These are phyloP conservation scores for Caenorhabditis auriculariae DNA, from an alignment of 2,888 invertebrate genomes.

Conservation along the genomic window DNA sequence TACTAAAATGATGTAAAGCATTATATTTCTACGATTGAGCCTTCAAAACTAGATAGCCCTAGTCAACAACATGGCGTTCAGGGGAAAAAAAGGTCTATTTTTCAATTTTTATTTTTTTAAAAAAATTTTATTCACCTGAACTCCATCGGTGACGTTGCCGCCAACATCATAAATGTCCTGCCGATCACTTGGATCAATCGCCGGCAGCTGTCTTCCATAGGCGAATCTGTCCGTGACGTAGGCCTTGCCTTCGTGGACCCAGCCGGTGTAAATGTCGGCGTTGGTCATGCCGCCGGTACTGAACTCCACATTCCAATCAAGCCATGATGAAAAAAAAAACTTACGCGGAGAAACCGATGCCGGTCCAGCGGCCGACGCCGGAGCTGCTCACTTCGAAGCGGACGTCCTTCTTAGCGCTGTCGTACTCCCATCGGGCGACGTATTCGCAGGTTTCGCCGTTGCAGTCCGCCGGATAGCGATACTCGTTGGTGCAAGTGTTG, in stretches of 20 bases:
- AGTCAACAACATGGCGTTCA: too few relatives aligned
- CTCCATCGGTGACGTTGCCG: conserved; percentile 56
- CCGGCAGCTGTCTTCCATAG: conserved; percentile 61
- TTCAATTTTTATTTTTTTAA: too few relatives aligned
- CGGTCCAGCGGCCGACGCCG: conserved; percentile 64
- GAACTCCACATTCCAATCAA: not conserved
- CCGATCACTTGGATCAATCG: conserved; percentile 59
- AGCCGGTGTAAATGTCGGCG: conserved; percentile 62
- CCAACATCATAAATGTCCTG: conserved; percentile 59
- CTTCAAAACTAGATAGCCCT: too few relatives aligned
- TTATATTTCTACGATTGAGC: too few relatives aligned
- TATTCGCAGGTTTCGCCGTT: conserved; percentile 58
- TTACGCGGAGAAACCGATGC: conserved; percentile 62
- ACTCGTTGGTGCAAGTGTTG: conserved; percentile 56
- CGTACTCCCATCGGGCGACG: conserved; percentile 59
- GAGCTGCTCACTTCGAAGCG: conserved; percentile 60
- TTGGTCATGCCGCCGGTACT: conserved; percentile 59
- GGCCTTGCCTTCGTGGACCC: conserved; percentile 60
- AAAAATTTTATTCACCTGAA: conserved; percentile 52
- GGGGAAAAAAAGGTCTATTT: too few relatives aligned
- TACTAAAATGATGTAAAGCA: too few relatives aligned
- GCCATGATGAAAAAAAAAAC: conserved; percentile 33
- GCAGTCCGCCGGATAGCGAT: conserved; percentile 60
- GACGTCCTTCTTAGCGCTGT: conserved; percentile 49
- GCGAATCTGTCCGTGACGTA: conserved; percentile 62